Conservation (phyloP, 2,888 invertebrate species). For the Macaria notata region DNA sequence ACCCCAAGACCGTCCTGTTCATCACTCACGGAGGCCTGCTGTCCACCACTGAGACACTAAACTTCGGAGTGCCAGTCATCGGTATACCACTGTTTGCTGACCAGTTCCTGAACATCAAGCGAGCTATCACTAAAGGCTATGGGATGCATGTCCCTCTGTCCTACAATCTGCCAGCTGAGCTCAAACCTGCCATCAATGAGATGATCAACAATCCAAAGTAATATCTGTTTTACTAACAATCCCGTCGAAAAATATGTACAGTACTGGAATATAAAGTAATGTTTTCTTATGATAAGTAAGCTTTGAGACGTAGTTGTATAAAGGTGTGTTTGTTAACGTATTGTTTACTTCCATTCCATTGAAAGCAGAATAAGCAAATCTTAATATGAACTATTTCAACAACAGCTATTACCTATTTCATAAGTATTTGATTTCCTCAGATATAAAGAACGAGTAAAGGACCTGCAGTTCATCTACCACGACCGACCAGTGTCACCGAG, state of each 20-base stretch:
- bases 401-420: too few species aligned
- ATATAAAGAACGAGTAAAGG: conserved; percentile 46
- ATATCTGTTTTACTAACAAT: conserved; percentile 11
- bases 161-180: conserved; percentile 38
- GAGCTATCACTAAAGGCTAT: conserved; percentile 49
- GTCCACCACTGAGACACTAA: conserved; percentile 52
- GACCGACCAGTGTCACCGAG: conserved; percentile 48
- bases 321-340: too few species aligned
- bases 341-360: too few species aligned
- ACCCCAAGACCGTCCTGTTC: conserved; percentile 49
- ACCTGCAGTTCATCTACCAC: conserved; percentile 52
- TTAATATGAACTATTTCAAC: too few species aligned
- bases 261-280: too few species aligned
- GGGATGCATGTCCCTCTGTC: conserved; percentile 41
- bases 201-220: conserved; percentile 44
- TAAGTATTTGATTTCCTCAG: conserved; percentile 33
- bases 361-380: too few species aligned
- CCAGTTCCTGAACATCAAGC: conserved; percentile 55
- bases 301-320: too few species aligned
- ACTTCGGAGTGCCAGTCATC: conserved; percentile 54
- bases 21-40: conserved; percentile 55
- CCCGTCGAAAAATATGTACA: too few species aligned
- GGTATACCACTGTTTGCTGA: conserved; percentile 56
- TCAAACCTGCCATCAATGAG: conserved; percentile 45
- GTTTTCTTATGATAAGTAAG: too few species aligned